Conservation (phyloP, 2,797 vertebrate genomes). For the Sebastes oblongus region DNA sequence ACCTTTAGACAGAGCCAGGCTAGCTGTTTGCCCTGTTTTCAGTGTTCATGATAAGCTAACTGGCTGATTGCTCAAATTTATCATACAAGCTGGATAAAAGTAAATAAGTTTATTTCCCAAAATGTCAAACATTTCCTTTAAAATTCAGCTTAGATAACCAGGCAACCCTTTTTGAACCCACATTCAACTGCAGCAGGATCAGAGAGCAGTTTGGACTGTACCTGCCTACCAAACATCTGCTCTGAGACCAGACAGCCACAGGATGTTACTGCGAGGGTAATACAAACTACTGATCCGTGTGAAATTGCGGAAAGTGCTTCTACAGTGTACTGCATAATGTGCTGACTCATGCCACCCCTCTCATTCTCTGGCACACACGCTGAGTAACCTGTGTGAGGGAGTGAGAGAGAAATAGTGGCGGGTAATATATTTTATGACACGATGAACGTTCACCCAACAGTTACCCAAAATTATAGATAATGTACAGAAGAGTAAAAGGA, state of each 20-base stretch:
- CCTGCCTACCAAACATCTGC: conserved; percentile 52
- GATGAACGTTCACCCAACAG: background rate
- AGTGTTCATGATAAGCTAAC: background rate
- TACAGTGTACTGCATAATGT: conserved; percentile 44
- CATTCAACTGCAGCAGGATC: conserved; percentile 14
- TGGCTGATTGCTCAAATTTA: background rate
- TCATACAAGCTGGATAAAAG: background rate
- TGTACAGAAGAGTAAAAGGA: conserved; percentile 13
- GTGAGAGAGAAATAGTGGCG: background rate
- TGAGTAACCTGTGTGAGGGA: conserved; percentile 3
- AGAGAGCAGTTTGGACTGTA: conserved; percentile 32
- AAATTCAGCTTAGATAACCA: conserved; percentile 9
- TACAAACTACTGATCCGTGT: conserved; percentile 51
- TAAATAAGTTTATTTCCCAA: background rate
- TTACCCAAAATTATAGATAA: conserved; percentile 12
- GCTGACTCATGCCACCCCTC: conserved; percentile 57
- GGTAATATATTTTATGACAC: conserved; percentile 38
- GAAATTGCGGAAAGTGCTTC: conserved; percentile 49
- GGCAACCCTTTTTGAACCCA: conserved; percentile 20
- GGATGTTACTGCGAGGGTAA: conserved; percentile 57
- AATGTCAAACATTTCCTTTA: background rate
- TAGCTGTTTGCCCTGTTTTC: background rate
- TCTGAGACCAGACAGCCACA: conserved; percentile 52
- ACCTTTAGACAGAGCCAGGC: too few relatives aligned
- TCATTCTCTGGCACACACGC: conserved; percentile 7